These are phyloP conservation scores for Serrognathus titanus DNA, from an alignment of 2,888 invertebrate species.

Conservation along the genomic window DNA sequence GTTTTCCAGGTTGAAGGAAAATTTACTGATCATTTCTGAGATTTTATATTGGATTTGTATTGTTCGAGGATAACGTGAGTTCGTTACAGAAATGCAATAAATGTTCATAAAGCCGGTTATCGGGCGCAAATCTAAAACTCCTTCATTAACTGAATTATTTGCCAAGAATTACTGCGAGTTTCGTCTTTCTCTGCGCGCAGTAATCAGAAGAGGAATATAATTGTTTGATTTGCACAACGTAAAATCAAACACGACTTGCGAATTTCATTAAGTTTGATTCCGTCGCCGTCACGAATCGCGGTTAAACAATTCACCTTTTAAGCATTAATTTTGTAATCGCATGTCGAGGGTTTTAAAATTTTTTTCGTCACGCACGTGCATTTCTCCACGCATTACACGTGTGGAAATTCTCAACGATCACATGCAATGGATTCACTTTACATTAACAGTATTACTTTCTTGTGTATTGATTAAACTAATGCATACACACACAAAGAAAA, in stretches of 20 bases:
- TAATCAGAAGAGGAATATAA: constrained; percentile 12
- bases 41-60: constrained; percentile 31
- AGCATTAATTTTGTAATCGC: no score
- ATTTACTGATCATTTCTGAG: constrained; percentile 29
- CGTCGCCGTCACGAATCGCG: no score
- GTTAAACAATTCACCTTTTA: no score
- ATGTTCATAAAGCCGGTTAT: constrained; percentile 21
- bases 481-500: no score
- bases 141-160: constrained; percentile 19
- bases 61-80: constrained; percentile 20
- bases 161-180: background rate
- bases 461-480: no score
- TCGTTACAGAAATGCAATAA: constrained; percentile 30
- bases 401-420: no score
- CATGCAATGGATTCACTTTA: no score
- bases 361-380: no score
- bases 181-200: constrained; percentile 14
- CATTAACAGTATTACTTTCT: no score
- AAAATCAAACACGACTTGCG: constrained; percentile 7
- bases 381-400: no score
- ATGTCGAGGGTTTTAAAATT: no score
- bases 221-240: constrained; percentile 6
- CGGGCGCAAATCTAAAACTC: constrained; percentile 9
- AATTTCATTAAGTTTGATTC: constrained; percentile 9
- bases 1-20: constrained; percentile 25